A percentile compares a stretch with the other conserved stretches of the same genome.
Evolutionary conservation across 2,797 vertebrate species (phyloP).

Genomic region (Choloepus didactylus): DNA sequence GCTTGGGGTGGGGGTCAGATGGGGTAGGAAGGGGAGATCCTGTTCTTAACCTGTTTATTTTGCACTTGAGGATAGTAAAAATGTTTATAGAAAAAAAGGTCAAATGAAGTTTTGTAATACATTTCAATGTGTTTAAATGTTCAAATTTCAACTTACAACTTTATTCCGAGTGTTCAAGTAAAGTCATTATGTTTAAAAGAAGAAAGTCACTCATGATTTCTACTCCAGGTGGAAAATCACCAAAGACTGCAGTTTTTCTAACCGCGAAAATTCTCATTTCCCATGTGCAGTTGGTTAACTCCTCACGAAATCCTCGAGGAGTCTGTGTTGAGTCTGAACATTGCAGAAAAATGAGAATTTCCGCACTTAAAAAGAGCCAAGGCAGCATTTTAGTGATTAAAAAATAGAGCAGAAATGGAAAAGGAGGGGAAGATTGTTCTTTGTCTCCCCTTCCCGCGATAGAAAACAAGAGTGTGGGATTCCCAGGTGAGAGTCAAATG

Average conservation of each 20-base stretch:
- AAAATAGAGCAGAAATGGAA: slow-evolving; percentile 46
- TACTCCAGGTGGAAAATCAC: slow-evolving; percentile 73
- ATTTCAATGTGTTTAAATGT: slow-evolving; percentile 19
- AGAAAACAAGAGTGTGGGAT: slow-evolving; percentile 44
- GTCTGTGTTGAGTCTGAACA: slow-evolving; percentile 80
- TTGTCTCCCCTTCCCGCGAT: slow-evolving; percentile 51
- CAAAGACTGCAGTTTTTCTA: slow-evolving; percentile 83
- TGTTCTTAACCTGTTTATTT: slow-evolving; percentile 54
- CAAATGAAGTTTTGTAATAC: slow-evolving; percentile 56
- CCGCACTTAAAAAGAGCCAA: slow-evolving; percentile 81
- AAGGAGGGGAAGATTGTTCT: neutral
- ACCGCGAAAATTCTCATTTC: slow-evolving; percentile 83
- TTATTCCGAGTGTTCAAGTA: neutral
- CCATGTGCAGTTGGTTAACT: slow-evolving; percentile 84
- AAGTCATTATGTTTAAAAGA: slow-evolving; percentile 52
- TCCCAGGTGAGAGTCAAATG: slow-evolving; percentile 74
- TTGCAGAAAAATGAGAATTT: slow-evolving; percentile 86
- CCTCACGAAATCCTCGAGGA: slow-evolving; percentile 81
- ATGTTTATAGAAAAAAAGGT: slow-evolving; percentile 63
- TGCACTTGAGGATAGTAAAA: slow-evolving; percentile 67
- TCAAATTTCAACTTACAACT: neutral
- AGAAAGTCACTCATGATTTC: slow-evolving; percentile 58
- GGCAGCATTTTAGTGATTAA: slow-evolving; percentile 83
- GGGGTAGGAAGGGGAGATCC: slow-evolving; percentile 6
- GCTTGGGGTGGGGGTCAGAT: neutral